Conservation (phyloP, 92 coral and sea anemone species). For the Porites divaricata region DNA sequence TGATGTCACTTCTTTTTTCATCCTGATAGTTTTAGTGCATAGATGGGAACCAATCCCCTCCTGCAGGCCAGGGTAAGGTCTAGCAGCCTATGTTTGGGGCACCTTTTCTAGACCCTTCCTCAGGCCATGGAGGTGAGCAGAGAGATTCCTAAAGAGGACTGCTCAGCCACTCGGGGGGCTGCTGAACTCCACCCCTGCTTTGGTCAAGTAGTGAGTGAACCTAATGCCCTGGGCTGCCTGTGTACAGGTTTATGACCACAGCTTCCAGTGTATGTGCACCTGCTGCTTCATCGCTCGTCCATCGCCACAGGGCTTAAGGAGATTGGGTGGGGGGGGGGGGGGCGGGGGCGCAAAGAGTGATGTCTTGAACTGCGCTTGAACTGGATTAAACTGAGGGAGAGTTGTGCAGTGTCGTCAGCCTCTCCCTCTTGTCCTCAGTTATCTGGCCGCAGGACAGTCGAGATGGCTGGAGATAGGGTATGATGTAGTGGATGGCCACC, state of each 20-base stretch:
- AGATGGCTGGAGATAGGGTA: conserved; percentile 25
- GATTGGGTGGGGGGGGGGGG: no score
- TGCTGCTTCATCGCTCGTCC: conserved; percentile 37
- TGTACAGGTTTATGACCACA: conserved; percentile 32
- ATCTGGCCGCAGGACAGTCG: conserved; percentile 24
- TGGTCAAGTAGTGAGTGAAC: conserved; percentile 16
- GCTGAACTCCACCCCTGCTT: conserved; percentile 44
- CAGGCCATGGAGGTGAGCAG: conserved; percentile 6
- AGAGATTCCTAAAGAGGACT: conserved; percentile 62
- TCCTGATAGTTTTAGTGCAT: conserved; percentile 37
- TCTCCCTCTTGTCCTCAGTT: conserved; percentile 17
- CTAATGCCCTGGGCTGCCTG: conserved; percentile 56
- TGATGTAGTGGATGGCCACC: conserved; percentile 15
- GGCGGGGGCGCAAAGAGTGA: no score
- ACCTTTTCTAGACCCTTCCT: conserved; percentile 65
- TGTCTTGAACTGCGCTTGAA: conserved; percentile 6
- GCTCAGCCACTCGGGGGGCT: conserved; percentile 62
- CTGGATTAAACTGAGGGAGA: conserved; percentile 25
- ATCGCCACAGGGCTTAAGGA: conserved; percentile 39
- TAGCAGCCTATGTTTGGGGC: conserved; percentile 53
- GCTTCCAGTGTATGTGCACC: conserved; percentile 54
- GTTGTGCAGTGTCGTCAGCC: conserved; percentile 21
- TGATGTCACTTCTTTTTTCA: not conserved
- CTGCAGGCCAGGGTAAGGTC: conserved; percentile 44
- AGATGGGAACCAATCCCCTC: conserved; percentile 36